Conservation (phyloP, 2,113 vertebrate genomes). For the Oreochromis aureus region DNA sequence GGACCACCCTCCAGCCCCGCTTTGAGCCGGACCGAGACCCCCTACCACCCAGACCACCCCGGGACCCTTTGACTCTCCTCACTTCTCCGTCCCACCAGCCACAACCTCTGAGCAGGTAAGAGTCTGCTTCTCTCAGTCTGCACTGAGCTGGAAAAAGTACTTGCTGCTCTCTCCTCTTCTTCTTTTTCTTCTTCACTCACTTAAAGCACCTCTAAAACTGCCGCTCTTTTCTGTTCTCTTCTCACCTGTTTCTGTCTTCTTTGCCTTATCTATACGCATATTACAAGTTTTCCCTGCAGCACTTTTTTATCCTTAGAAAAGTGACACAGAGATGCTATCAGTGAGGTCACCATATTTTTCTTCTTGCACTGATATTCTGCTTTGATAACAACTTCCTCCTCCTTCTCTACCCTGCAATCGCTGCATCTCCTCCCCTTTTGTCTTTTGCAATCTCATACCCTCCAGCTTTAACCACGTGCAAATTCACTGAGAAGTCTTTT, state of each 20-base stretch:
- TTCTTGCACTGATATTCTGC: conserved; percentile 38
- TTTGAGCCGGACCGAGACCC: conserved; percentile 39
- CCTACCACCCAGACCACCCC: conserved; percentile 61
- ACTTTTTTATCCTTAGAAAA: conserved; percentile 19
- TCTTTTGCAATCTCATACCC: conserved; percentile 28
- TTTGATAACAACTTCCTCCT: conserved; percentile 41
- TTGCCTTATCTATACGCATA: background rate
- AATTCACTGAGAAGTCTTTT: conserved; percentile 3
- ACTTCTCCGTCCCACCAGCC: conserved; percentile 68
- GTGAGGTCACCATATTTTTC: conserved; percentile 54
- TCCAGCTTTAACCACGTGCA: conserved; percentile 1
- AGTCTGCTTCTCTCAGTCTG: background rate
- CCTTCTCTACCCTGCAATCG: background rate
- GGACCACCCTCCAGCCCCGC: conserved; percentile 61
- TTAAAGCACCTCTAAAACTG: background rate
- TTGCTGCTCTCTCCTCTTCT: background rate
- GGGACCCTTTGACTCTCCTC: conserved; percentile 77
- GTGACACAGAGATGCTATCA: conserved; percentile 53
- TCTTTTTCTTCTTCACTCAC: background rate
- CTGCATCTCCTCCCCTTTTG: conserved; percentile 23
- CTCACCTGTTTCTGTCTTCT: background rate
- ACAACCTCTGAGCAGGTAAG: conserved; percentile 67
- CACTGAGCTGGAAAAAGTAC: conserved; percentile 9
- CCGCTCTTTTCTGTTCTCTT: background rate
- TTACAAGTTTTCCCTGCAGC: conserved; percentile 58